phyloP scores from a whole-genome alignment of 92 coral and sea anemone genomes.

The Pocillopora meandrina region DNA sequence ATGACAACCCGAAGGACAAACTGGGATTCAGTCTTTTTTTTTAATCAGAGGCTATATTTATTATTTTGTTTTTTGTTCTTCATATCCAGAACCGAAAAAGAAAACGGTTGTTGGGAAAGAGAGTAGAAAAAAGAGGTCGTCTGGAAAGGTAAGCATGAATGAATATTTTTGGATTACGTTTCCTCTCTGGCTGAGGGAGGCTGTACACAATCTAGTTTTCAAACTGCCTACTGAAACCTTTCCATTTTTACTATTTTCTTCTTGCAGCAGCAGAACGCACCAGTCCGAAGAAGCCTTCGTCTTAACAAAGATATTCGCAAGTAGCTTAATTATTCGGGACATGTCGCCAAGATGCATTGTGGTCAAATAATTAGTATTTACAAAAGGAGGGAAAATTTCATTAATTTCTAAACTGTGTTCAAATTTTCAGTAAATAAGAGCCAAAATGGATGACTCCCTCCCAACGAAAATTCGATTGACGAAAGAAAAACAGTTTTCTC shows the following conservation, averaged over 20 bases:
- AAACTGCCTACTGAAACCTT: neutral
- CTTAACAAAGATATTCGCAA: neutral
- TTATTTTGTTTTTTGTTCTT: neutral
- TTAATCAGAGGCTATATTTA: neutral
- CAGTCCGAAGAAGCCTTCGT: slow-evolving; percentile 40
- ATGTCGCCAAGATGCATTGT: neutral
- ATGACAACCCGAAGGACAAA: no score
- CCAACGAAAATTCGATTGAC: no score
- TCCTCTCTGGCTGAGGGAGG: no score
- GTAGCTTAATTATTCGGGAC: neutral
- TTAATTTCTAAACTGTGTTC: no score
- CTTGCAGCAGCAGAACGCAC: slow-evolving; percentile 12
- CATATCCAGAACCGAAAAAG: neutral
- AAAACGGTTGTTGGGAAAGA: neutral
- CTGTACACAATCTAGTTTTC: no score
- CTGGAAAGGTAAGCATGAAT: slow-evolving; percentile 1
- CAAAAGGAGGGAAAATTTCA: no score
- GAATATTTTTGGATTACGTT: no score
- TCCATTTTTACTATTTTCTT: neutral
- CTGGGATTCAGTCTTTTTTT: no score
- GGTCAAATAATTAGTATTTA: no score
- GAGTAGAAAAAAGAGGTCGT: neutral
- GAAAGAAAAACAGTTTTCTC: no score
- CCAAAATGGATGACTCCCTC: neutral
- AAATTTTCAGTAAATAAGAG: neutral